Conservation (phyloP, 2,888 invertebrate species). For the Argyresthia albistria region DNA sequence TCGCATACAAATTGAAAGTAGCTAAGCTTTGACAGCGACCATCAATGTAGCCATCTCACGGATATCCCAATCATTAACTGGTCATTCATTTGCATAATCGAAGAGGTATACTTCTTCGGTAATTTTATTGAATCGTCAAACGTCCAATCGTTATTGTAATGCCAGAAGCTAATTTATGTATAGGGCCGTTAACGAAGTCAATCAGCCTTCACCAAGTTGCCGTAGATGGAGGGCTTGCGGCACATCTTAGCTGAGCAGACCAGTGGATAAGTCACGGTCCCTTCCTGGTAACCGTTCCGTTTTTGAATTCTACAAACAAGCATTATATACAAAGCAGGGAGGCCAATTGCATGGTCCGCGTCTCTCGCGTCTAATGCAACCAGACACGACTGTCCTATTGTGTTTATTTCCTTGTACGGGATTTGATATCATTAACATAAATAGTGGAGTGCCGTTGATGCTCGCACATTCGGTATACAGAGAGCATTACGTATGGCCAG, state of each 20-base stretch:
- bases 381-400: conserved; percentile 66
- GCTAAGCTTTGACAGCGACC: conserved; percentile 1
- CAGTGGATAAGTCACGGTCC: conserved; percentile 50
- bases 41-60: neutral
- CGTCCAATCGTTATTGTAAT: conserved; percentile 2
- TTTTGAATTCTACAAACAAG: conserved; percentile 61
- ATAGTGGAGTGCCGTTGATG: conserved; percentile 46
- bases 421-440: conserved; percentile 67
- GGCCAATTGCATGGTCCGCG: conserved; percentile 52
- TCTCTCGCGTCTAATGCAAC: conserved; percentile 57
- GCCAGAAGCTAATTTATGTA: conserved; percentile 29
- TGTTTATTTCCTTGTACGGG: conserved; percentile 65
- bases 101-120: neutral
- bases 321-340: conserved; percentile 64
- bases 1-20: neutral
- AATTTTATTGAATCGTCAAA: neutral
- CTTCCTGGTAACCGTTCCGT: conserved; percentile 54
- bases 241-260: conserved; percentile 41
- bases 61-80: neutral
- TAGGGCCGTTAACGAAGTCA: conserved; percentile 44
- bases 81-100: conserved; percentile 1
- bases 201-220: conserved; percentile 41
- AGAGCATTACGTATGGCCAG: conserved; percentile 18
- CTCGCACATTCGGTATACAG: conserved; percentile 47
- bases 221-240: conserved; percentile 37